Conservation (phyloP, 2,113 vertebrate species). For the Prunella fulvescens region DNA sequence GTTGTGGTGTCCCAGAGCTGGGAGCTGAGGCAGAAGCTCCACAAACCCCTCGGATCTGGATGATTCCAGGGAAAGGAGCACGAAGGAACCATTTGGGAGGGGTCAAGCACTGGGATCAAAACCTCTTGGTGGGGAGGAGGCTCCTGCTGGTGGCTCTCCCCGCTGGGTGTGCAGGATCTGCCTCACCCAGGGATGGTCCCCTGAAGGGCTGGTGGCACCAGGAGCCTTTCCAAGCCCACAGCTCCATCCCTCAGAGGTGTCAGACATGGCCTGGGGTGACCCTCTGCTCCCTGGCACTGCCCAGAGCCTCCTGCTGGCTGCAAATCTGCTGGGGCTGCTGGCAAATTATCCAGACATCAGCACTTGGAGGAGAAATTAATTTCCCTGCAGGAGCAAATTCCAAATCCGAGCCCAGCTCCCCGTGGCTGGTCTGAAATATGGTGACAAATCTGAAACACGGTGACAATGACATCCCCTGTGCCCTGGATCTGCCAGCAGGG, state of each 20-base stretch:
- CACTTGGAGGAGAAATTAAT: conserved; percentile 38
- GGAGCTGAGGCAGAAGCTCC: not conserved
- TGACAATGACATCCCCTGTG: not conserved
- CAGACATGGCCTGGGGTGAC: not conserved
- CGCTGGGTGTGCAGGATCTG: rapidly evolving
- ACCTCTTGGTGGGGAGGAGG: not conserved
- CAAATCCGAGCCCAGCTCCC: not conserved
- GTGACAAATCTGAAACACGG: rapidly evolving
- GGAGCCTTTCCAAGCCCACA: not conserved
- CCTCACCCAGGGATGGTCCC: not conserved
- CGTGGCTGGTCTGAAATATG: rapidly evolving
- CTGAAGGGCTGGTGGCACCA: not conserved
- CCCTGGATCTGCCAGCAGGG: not conserved
- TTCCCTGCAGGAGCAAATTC: conserved; percentile 19
- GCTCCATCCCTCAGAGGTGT: not conserved
- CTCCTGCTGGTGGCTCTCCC: not conserved
- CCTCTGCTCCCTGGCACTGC: not conserved
- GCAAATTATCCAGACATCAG: not conserved
- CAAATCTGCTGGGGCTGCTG: not conserved
- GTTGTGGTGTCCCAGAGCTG: not conserved
- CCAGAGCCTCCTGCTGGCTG: not conserved
- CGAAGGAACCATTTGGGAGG: not conserved
- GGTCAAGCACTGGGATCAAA: rapidly evolving
- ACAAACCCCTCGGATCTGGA: rapidly evolving
- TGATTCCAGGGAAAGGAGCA: not conserved